Conservation (phyloP, 2,797 vertebrate species). For the Falco peregrinus region DNA sequence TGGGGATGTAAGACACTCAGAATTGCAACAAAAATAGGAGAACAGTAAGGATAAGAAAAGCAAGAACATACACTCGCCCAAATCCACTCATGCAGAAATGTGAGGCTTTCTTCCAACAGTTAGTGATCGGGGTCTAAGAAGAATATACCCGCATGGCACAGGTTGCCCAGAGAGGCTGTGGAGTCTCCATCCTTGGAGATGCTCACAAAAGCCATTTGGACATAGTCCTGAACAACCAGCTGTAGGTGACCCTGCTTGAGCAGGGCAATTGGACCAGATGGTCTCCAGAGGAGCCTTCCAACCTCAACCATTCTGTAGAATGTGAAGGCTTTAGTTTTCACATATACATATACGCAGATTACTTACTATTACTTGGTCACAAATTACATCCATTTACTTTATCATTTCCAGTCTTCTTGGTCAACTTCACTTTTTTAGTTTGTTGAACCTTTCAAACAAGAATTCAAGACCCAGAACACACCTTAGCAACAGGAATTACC, state of each 20-base stretch:
- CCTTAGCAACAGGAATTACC: not conserved
- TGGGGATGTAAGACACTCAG: not conserved
- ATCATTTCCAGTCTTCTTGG: not conserved
- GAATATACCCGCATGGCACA: not conserved
- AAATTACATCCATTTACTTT: not conserved
- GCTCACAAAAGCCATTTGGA: not conserved
- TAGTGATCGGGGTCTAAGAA: not conserved
- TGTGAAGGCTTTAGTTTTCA: not conserved
- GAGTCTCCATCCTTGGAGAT: not conserved
- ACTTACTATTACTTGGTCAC: not conserved
- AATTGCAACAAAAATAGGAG: not conserved
- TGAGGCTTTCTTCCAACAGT: not conserved
- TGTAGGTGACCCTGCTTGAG: not conserved
- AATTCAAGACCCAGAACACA: not conserved
- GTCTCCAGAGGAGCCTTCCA: not conserved
- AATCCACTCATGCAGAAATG: not conserved
- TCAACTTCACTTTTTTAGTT: not conserved
- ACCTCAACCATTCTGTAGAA: not conserved
- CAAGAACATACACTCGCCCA: not conserved
- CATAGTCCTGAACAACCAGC: fast-evolving
- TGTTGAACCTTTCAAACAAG: not conserved
- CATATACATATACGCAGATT: not conserved
- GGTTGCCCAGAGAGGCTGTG: not conserved
- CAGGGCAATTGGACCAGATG: not conserved
- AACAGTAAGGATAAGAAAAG: not conserved